Evolutionary conservation across 2,888 invertebrate species (phyloP).

Genomic region (Drosophila affinis): DNA sequence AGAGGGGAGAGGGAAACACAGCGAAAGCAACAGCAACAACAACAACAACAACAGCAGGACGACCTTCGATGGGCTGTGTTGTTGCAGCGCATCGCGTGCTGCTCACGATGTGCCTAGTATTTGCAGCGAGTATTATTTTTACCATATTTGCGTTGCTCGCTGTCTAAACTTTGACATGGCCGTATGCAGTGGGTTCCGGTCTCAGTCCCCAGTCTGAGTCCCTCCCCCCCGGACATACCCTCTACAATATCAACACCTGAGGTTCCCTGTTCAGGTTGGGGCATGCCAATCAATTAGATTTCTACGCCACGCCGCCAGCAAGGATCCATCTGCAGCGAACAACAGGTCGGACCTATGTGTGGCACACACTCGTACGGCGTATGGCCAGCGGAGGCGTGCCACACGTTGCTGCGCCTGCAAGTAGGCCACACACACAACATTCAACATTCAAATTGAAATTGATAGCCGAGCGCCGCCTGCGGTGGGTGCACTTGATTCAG

Average conservation of each 20-base stretch:
- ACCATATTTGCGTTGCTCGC: slow-evolving; percentile 77
- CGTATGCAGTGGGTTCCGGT: slow-evolving; percentile 53
- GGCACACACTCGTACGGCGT: slow-evolving; percentile 16
- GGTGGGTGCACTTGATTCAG: slow-evolving; percentile 32
- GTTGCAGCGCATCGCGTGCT: slow-evolving; percentile 78
- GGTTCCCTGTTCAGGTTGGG: slow-evolving; percentile 10
- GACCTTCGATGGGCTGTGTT: slow-evolving; percentile 42
- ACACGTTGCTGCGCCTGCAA: slow-evolving; percentile 31
- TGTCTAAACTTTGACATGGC: slow-evolving; percentile 78
- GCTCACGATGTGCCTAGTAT: slow-evolving; percentile 17
- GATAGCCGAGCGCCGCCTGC: slow-evolving; percentile 58
- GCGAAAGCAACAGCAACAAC: slow-evolving; percentile 40
- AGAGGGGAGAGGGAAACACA: neutral
- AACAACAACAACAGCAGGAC: slow-evolving; percentile 42
- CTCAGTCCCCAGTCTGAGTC: neutral
- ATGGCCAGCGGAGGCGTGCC: neutral
- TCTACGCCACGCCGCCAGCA: slow-evolving; percentile 18
- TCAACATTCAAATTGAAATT: slow-evolving; percentile 72
- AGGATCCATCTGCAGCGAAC: slow-evolving; percentile 39
- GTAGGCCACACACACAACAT: slow-evolving; percentile 52
- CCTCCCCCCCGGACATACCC: neutral
- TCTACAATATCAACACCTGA: slow-evolving; percentile 60
- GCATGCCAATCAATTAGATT: slow-evolving; percentile 71
- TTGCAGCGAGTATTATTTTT: slow-evolving; percentile 33
- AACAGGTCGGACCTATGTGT: slow-evolving; percentile 45